A percentile compares a stretch with the other conserved stretches of the same genome.
These are phyloP conservation scores for Drosophila neocordata DNA, from an alignment of 1,140 invertebrate genomes.

Conservation along the genomic window DNA sequence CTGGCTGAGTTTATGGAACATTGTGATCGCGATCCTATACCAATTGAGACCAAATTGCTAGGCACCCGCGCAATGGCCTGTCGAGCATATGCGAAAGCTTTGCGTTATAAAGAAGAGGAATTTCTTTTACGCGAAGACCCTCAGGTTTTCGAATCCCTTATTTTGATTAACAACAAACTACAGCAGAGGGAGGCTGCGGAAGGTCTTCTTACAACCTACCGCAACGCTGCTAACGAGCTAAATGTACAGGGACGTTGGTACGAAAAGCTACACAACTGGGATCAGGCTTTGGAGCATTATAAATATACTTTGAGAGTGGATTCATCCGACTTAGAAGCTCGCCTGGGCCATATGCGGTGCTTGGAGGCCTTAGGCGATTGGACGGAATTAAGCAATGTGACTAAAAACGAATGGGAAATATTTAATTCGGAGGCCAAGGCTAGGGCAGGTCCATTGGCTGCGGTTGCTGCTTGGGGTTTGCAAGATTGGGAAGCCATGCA, in stretches of 20 bases:
- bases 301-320: conserved; percentile 87
- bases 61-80: conserved; percentile 93
- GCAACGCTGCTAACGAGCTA: conserved; percentile 85
- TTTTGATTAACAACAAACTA: conserved; percentile 99
- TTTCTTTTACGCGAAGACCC: conserved; percentile 87
- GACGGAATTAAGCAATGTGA: conserved; percentile 90
- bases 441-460: conserved; percentile 95
- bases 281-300: conserved; percentile 96
- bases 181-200: conserved; percentile 99
- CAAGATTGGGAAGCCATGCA: conserved; percentile 97
- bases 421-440: conserved; percentile 88
- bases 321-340: conserved; percentile 89
- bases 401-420: conserved; percentile 89
- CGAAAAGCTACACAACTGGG: conserved; percentile 99
- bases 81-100: conserved; percentile 95
- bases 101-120: conserved; percentile 99
- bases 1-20: conserved; percentile 99
- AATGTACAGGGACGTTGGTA: conserved; percentile 97
- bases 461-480: conserved; percentile 97
- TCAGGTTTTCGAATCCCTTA: conserved; percentile 95
- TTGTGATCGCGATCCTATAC: conserved; percentile 97
- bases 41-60: conserved; percentile 92
- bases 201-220: conserved; percentile 94
- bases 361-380: conserved; percentile 98
- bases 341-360: conserved; percentile 97